These are phyloP conservation scores for Sebastes wilsoni DNA, from an alignment of 2,797 vertebrate species.

Conservation along the genomic window DNA sequence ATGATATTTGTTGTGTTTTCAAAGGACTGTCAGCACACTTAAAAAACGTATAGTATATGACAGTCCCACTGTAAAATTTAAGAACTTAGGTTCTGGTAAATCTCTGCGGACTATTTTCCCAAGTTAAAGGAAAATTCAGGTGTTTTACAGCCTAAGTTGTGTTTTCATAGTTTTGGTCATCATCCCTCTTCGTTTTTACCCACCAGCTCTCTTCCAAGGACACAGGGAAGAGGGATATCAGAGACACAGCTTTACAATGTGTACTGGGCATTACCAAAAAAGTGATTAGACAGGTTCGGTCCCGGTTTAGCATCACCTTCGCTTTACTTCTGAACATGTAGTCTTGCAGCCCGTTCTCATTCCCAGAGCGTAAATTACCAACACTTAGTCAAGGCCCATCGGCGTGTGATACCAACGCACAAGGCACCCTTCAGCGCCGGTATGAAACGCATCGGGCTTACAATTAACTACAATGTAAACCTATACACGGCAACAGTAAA, in stretches of 20 bases:
- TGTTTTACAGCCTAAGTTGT: neutral
- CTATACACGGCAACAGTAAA: no score
- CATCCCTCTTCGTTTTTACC: neutral
- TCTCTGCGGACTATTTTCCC: neutral
- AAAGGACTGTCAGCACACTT: neutral
- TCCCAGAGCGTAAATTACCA: no score
- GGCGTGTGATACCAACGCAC: no score
- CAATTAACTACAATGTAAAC: no score
- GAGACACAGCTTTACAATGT: neutral
- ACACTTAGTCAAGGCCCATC: fast-evolving
- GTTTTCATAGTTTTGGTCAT: neutral
- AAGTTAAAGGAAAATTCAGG: neutral
- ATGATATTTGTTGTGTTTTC: conserved; percentile 8
- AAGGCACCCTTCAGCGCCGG: no score
- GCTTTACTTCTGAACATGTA: neutral
- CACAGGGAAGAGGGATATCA: neutral
- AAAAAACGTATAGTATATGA: neutral
- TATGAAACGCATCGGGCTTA: no score
- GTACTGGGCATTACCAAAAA: neutral
- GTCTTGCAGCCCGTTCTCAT: no score
- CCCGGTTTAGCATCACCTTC: neutral
- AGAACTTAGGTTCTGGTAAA: neutral
- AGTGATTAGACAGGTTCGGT: neutral
- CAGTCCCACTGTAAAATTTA: neutral
- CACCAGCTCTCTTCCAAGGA: neutral